Percentiles rank a stretch among this genome's conserved stretches.
Evolutionary conservation across 2,797 vertebrate genomes (phyloP).

Genomic region (Gymnodraco acuticeps): DNA sequence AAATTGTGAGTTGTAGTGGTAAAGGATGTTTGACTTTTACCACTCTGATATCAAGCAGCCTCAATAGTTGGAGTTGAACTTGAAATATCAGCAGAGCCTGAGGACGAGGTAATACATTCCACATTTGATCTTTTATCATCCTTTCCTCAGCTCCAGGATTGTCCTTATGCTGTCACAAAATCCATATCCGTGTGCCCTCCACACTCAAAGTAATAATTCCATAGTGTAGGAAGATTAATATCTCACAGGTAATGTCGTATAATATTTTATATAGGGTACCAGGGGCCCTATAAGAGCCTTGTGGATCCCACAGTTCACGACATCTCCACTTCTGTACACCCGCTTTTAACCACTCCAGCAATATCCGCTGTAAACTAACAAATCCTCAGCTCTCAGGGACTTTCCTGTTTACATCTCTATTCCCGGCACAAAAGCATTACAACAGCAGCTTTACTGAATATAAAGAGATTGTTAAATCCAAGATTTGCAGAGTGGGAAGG

Average conservation of each 20-base stretch:
- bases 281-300: constrained; percentile 19
- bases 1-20: no score
- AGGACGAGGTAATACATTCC: constrained; percentile 14
- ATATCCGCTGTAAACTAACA: constrained; percentile 26
- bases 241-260: constrained; percentile 32
- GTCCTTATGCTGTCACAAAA: constrained; percentile 33
- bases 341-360: constrained; percentile 31
- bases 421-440: constrained; percentile 68
- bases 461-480: constrained; percentile 59
- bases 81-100: constrained; percentile 13
- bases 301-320: constrained; percentile 14
- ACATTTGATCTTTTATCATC: constrained; percentile 40
- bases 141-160: constrained; percentile 24
- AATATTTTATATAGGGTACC: constrained; percentile 32
- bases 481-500: constrained; percentile 24
- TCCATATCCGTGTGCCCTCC: constrained; percentile 20
- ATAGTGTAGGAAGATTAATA: constrained; percentile 45
- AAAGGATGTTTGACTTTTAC: background rate
- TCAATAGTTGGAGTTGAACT: background rate
- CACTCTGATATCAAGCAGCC: background rate
- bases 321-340: constrained; percentile 18
- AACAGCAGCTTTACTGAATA: constrained; percentile 54
- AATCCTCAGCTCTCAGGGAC: constrained; percentile 65
- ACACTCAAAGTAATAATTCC: constrained; percentile 35
- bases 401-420: constrained; percentile 66